Evolutionary conservation across 1,140 invertebrate species (phyloP).

Genomic region (Wasmannia auropunctata): DNA sequence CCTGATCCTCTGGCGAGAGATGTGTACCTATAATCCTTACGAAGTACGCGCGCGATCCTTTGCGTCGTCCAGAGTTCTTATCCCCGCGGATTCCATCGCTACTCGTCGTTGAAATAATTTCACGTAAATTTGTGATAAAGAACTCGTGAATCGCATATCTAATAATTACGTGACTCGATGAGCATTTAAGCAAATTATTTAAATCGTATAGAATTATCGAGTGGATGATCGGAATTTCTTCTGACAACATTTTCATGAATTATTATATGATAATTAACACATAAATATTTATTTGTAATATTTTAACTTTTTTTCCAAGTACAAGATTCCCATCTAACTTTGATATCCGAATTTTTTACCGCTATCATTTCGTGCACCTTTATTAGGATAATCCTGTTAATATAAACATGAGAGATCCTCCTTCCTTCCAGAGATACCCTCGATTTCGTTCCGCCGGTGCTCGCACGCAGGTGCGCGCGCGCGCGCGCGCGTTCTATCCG

Average conservation of each 20-base stretch:
- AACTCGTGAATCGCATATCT: not conserved
- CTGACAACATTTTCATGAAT: not conserved
- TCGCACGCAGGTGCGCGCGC: not conserved
- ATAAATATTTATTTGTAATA: not conserved
- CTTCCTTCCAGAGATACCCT: not conserved
- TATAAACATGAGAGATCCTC: too few species aligned
- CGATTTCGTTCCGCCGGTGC: not conserved
- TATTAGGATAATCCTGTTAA: not conserved
- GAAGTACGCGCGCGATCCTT: slow-evolving; percentile 16
- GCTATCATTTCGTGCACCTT: not conserved
- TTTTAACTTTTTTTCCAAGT: not conserved
- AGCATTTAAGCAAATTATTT: not conserved
- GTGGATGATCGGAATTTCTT: too few species aligned
- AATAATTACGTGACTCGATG: not conserved
- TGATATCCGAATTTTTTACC: not conserved
- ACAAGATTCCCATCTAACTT: not conserved
- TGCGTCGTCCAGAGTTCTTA: not conserved
- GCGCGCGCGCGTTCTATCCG: not conserved
- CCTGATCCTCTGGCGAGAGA: not conserved
- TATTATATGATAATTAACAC: not conserved
- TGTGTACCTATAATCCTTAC: slow-evolving; percentile 21
- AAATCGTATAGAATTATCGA: not conserved
- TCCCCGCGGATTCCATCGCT: not conserved
- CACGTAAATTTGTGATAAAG: not conserved
- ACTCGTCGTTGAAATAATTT: slow-evolving; percentile 1